Percentiles rank a stretch among this genome's conserved stretches.
phyloP scores from a whole-genome alignment of 2,797 vertebrate genomes.

The Erithacus rubecula region DNA sequence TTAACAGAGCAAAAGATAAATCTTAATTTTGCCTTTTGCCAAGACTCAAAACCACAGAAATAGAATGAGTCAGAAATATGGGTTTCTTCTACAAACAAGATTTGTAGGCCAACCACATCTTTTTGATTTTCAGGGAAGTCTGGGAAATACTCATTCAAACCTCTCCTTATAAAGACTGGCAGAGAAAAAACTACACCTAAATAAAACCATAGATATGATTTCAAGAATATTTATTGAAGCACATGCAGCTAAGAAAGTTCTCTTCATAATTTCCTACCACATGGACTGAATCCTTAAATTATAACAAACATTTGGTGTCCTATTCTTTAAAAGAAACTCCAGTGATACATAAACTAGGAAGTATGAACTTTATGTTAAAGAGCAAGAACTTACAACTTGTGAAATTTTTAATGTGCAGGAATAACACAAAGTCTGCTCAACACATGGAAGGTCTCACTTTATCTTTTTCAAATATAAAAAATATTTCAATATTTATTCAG shows the following conservation, averaged over 20 bases:
- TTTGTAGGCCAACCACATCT: background rate
- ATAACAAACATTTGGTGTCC: background rate
- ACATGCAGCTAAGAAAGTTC: background rate
- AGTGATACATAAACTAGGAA: background rate
- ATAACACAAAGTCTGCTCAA: background rate
- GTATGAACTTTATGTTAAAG: background rate
- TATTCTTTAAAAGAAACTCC: background rate
- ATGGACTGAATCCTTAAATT: background rate
- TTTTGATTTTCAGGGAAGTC: background rate
- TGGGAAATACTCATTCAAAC: background rate
- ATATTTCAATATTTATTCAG: background rate
- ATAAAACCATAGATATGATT: background rate
- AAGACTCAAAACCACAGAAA: background rate
- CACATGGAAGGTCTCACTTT: background rate
- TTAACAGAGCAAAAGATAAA: background rate
- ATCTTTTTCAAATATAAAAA: background rate
- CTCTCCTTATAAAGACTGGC: background rate
- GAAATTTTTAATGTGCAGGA: background rate
- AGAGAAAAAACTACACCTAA: background rate
- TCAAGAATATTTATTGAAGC: background rate
- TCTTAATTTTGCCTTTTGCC: background rate
- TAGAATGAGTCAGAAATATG: background rate
- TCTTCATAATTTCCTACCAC: background rate
- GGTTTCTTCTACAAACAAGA: background rate
- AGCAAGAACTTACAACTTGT: background rate